Base-by-base conservation (phyloP, 2,888 invertebrate genomes). In the Polia nebulosa region DNA sequence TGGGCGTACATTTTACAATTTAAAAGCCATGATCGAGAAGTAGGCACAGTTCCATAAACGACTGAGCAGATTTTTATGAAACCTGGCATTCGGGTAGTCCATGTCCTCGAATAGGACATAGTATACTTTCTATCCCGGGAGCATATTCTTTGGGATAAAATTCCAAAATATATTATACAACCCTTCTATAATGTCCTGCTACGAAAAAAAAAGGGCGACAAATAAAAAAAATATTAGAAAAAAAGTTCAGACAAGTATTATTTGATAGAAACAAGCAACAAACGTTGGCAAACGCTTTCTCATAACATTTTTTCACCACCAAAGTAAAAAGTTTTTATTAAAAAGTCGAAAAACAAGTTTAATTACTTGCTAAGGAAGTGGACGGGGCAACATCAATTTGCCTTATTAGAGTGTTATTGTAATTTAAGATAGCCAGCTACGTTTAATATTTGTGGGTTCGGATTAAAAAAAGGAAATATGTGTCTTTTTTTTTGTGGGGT, bases 271-370 rank as follows among this genome's bases (percentile, higher is more conserved):
- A 80, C 74, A 85, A 78, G 61, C 59, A 55, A 52, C 41, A 32
- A 34, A 53, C 25, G 20, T 11, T 53, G 22, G 47, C 44, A 39
- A 27, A 41, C 57, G 70, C 65, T 60, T 72, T 78, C 66, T 79
- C 80, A 82, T 80, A 70, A 72, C 63, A 75, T 87, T 88, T 87
- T 87, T 87, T 86, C 71, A 60, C 72, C 81, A 70, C 78, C 78
- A 86, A 89, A 89, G 88, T 90, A 88, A 89, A 93, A 93, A 92
- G 92, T 93, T 93, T 92, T 90, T 93, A 92, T 93, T 93, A 93
- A 92, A 88, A 94, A 91, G 84, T 88, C 83, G 83, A 85, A 89
- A 91, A 93, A 91, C 90, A 92, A 94, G 90, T 92, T 91, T 93
- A 94, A 94, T 94, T 94, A 94, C 87, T 89, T 90, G 76, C 44